Conservation (phyloP, 2,113 vertebrate species). For the Periophthalmus modestus region DNA sequence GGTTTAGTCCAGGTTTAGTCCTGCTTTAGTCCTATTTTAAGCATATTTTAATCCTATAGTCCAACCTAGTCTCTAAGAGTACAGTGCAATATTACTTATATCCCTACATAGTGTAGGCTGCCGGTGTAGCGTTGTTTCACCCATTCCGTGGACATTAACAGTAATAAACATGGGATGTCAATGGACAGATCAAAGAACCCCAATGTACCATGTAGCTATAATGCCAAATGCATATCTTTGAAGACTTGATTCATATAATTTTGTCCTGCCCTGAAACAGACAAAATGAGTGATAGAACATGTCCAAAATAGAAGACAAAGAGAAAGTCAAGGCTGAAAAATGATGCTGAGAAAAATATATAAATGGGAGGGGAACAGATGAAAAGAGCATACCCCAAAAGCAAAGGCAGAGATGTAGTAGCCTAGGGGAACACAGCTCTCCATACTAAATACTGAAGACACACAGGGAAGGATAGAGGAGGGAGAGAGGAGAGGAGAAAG, state of each 20-base stretch:
- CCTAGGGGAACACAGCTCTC: constrained; percentile 28
- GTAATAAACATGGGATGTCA: not conserved
- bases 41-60: no score
- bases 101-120: no score
- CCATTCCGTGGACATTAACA: no score
- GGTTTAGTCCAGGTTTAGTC: no score
- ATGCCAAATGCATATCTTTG: not conserved
- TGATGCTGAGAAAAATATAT: constrained; percentile 2
- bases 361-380: not conserved
- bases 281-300: constrained; percentile 12
- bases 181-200: not conserved
- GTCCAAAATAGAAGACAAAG: constrained; percentile 9
- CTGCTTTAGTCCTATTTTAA: no score
- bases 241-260: constrained; percentile 3
- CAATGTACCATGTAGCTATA: not conserved
- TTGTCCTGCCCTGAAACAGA: constrained; percentile 1
- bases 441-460: constrained; percentile 51
- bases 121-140: no score
- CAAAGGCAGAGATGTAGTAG: constrained; percentile 25
- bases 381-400: constrained; percentile 12
- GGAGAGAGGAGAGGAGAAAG: not conserved
- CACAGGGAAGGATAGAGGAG: constrained; percentile 16
- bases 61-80: no score
- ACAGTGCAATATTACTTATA: no score
- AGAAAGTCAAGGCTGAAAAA: not conserved